phyloP scores from a whole-genome alignment of 2,797 vertebrate species.

The Cebuella pygmaea region DNA sequence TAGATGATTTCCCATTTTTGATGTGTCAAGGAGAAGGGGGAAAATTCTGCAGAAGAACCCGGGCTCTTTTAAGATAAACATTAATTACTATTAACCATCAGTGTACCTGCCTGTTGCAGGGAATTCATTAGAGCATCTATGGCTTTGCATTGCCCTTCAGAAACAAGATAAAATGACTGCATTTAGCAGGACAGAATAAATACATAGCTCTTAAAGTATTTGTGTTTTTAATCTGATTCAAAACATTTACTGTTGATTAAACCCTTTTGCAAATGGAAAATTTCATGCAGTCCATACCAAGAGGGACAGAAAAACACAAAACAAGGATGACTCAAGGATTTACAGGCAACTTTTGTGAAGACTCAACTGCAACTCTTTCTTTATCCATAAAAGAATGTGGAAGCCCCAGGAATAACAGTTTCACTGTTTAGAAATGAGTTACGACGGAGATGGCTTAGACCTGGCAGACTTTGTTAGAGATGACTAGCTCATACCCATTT shows the following conservation, averaged over 20 bases:
- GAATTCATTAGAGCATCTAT: conserved; percentile 63
- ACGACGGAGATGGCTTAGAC: neutral
- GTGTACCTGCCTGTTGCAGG: conserved; percentile 55
- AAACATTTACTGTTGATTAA: conserved; percentile 73
- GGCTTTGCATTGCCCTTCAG: conserved; percentile 66
- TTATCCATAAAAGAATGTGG: neutral
- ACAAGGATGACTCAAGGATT: conserved; percentile 33
- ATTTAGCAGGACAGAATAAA: conserved; percentile 70
- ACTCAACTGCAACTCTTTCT: neutral
- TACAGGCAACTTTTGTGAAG: neutral
- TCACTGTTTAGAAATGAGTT: neutral
- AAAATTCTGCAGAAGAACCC: conserved; percentile 69
- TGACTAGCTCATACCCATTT: neutral
- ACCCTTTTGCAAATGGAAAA: conserved; percentile 64
- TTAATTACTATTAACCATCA: conserved; percentile 73
- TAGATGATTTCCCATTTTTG: conserved; percentile 80
- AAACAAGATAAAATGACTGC: conserved; percentile 47
- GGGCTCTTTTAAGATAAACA: conserved; percentile 70
- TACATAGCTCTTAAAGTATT: conserved; percentile 66
- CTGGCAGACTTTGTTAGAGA: neutral
- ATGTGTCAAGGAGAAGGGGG: conserved; percentile 72
- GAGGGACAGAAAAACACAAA: conserved; percentile 37
- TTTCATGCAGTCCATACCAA: conserved; percentile 33
- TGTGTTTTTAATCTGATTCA: conserved; percentile 75
- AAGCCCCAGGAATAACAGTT: neutral